These are phyloP conservation scores for Leptinotarsa defecta DNA, from an alignment of 1,140 invertebrate genomes.

Conservation along the genomic window DNA sequence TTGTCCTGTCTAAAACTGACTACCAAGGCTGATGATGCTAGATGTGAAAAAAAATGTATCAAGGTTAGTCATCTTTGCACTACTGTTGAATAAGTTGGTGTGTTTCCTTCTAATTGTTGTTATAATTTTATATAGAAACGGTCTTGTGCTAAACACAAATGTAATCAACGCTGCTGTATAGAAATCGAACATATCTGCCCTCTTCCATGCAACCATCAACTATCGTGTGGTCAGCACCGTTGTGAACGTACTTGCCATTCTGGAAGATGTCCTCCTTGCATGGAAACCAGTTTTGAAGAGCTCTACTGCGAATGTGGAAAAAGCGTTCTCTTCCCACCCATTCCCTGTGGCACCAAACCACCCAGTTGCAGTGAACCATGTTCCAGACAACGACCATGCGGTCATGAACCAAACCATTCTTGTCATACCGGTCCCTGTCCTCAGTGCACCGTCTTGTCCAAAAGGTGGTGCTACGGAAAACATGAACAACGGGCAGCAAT, in stretches of 20 bases:
- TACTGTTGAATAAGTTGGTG: not conserved
- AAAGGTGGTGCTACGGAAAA: constrained; percentile 80
- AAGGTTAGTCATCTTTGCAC: constrained; percentile 63
- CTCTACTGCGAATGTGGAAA: constrained; percentile 89
- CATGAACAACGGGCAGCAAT: constrained; percentile 90
- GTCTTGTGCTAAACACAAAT: constrained; percentile 87
- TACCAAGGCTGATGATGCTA: constrained; percentile 70
- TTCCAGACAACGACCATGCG: constrained; percentile 75
- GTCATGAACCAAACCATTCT: constrained; percentile 77
- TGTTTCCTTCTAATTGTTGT: not conserved
- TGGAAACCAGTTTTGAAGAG: constrained; percentile 83
- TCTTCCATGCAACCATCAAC: constrained; percentile 76
- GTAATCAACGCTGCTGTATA: constrained; percentile 84
- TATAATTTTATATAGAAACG: constrained; percentile 63
- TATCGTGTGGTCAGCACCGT: constrained; percentile 85
- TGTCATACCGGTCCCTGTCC: constrained; percentile 85
- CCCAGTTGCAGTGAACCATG: constrained; percentile 82
- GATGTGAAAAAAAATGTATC: constrained; percentile 86
- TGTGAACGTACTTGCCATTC: constrained; percentile 89
- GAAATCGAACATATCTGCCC: constrained; percentile 85
- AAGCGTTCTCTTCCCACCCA: constrained; percentile 84
- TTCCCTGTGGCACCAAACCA: constrained; percentile 85
- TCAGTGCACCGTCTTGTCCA: constrained; percentile 83
- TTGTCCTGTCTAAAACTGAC: constrained; percentile 77
- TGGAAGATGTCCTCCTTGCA: constrained; percentile 84